Conservation (phyloP, 2,113 vertebrate genomes). For the Cyanoderma ruficeps region DNA sequence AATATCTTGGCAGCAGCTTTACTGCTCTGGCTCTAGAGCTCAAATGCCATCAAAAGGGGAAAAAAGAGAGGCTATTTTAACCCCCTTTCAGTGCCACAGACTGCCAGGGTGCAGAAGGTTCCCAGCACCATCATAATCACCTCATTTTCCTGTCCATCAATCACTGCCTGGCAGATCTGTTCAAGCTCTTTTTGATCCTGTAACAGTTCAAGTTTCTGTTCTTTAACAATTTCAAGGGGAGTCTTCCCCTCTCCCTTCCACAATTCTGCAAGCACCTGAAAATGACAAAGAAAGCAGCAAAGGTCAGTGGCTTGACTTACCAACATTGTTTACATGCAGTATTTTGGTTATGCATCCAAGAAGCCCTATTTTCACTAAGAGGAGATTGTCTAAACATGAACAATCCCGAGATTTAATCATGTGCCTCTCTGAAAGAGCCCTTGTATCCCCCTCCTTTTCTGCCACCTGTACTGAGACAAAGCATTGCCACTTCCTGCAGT, state of each 20-base stretch:
- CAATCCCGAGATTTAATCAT: background rate
- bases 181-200: conserved; percentile 79
- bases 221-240: conserved; percentile 81
- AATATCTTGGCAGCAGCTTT: background rate
- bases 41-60: background rate
- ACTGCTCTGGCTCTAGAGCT: background rate
- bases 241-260: conserved; percentile 82
- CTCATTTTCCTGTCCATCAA: conserved; percentile 83
- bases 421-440: background rate
- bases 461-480: background rate
- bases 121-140: conserved; percentile 69
- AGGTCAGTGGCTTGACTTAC: background rate
- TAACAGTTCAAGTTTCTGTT: conserved; percentile 84
- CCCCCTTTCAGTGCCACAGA: conserved; percentile 3
- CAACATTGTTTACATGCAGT: background rate
- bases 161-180: conserved; percentile 82
- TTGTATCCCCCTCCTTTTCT: background rate
- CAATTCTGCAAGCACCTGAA: conserved; percentile 79
- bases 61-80: background rate
- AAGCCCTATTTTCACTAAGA: background rate
- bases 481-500: background rate
- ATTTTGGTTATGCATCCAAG: background rate
- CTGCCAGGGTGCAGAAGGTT: background rate
- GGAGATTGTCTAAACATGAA: background rate
- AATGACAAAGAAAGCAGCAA: background rate